Evolutionary conservation across 2,113 vertebrate genomes (phyloP).

Genomic region (Amphiprion percula): DNA sequence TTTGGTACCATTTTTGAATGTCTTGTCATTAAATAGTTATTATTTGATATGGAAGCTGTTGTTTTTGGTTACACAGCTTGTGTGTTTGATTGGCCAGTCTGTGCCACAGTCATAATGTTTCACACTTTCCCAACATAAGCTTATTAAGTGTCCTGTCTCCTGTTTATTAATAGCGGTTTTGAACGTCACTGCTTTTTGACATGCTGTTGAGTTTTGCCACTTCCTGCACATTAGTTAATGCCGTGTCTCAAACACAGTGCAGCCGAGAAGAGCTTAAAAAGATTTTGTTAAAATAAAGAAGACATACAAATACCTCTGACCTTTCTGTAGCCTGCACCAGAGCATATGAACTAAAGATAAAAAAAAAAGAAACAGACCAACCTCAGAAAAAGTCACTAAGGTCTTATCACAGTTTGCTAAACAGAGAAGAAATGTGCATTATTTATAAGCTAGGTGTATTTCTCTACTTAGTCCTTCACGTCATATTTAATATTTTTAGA

Average conservation of each 20-base stretch:
- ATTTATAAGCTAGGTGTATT: neutral
- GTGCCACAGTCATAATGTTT: neutral
- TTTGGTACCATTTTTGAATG: conserved; percentile 22
- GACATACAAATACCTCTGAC: conserved; percentile 8
- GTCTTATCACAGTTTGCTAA: neutral
- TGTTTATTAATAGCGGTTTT: neutral
- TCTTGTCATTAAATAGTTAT: conserved; percentile 24
- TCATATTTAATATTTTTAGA: conserved; percentile 21
- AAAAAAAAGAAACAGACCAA: neutral
- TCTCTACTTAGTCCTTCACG: neutral
- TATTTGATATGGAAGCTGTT: conserved; percentile 33
- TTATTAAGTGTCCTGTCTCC: neutral
- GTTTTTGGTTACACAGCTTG: conserved; percentile 17
- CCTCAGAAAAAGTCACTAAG: neutral
- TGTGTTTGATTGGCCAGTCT: conserved; percentile 23
- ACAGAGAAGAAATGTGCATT: neutral
- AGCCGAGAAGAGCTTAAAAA: conserved; percentile 18
- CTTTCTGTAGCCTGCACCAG: neutral
- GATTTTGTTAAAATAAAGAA: conserved; percentile 12
- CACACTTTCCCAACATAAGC: neutral
- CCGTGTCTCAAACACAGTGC: neutral
- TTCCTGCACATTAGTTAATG: neutral
- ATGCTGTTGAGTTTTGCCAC: neutral
- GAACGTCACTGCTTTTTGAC: neutral
- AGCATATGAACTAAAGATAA: conserved; percentile 8